Base-by-base conservation (phyloP, 2,888 invertebrate genomes). In the Polydesmus complanatus region DNA sequence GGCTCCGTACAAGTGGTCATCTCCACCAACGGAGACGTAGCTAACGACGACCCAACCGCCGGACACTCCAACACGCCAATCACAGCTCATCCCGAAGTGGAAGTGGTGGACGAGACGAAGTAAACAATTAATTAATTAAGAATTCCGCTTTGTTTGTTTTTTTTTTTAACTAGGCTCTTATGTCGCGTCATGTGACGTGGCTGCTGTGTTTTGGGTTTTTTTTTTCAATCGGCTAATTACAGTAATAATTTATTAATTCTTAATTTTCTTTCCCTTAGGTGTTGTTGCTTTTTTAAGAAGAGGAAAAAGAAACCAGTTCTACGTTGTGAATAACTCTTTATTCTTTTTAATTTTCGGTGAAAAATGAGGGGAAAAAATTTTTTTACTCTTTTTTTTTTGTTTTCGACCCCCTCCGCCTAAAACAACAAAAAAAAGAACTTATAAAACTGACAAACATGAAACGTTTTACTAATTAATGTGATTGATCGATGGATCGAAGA, bases 271-370 rank as follows among this genome's bases (percentile, higher is more conserved):
- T 83, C 74, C n/a, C n/a, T n/a, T 79, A 94, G 94, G 81, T 95
- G 95, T 83, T 96, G 96, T 80, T 96, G 94, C 80, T 96, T 95
- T 84, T 92, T 93, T 83, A 92, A 93, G 79, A 86, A 93, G 78
- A 94, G 93, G 88, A 94, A 94, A 89, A 95, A 95, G 86, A 93
- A 94, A 85, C 86, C 86, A 75, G 83, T 85, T 68, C 84, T 88
- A 74, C 85, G 37, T 14, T 37, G 37, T 37, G 37, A 37, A 37
- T 37, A 37, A 37, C n/a, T n/a, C n/a, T n/a, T n/a, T n/a, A n/a
- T n/a, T n/a, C n/a, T n/a, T n/a, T n/a, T 37, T 8, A 37, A 37
- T 37, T 37, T 5, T 37, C 14, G 37, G 5, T 37, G 37, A 14
- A n/a, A n/a, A n/a, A n/a, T n/a, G n/a, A n/a, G n/a, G n/a, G n/a